These are phyloP conservation scores for Apantesis nais DNA, from an alignment of 2,888 invertebrate species.

Conservation along the genomic window DNA sequence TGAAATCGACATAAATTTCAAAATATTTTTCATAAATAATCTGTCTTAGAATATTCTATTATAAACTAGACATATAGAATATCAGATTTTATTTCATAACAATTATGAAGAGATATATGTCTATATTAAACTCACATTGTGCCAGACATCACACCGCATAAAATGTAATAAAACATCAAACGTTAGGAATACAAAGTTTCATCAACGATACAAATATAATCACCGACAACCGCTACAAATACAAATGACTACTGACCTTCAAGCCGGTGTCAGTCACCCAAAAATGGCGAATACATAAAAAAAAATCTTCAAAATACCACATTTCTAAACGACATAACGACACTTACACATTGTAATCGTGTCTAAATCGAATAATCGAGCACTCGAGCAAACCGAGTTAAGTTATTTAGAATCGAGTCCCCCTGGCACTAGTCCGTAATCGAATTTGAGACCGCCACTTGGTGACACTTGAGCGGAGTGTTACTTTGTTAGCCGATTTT, in stretches of 20 bases:
- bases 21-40: too few relatives aligned
- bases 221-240: slow-evolving; percentile 36
- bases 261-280: slow-evolving; percentile 47
- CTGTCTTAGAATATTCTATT: too few relatives aligned
- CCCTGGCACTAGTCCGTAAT: slow-evolving; percentile 77
- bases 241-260: slow-evolving; percentile 41
- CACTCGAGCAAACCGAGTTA: slow-evolving; percentile 79
- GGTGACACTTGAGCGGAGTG: slow-evolving; percentile 76
- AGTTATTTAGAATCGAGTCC: slow-evolving; percentile 76
- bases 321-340: slow-evolving; percentile 56
- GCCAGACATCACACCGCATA: slow-evolving; percentile 18
- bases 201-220: slow-evolving; percentile 49
- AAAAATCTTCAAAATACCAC: slow-evolving; percentile 55
- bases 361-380: slow-evolving; percentile 79
- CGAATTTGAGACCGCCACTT: slow-evolving; percentile 82
- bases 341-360: slow-evolving; percentile 78
- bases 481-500: slow-evolving; percentile 83
- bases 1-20: too few relatives aligned
- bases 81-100: background rate
- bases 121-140: slow-evolving; percentile 3
- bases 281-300: slow-evolving; percentile 41
- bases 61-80: background rate
- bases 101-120: background rate
- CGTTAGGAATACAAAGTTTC: slow-evolving; percentile 42
- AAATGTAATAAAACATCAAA: slow-evolving; percentile 34